These are phyloP conservation scores for Argentina silus DNA, from an alignment of 2,797 vertebrate species.

Conservation along the genomic window DNA sequence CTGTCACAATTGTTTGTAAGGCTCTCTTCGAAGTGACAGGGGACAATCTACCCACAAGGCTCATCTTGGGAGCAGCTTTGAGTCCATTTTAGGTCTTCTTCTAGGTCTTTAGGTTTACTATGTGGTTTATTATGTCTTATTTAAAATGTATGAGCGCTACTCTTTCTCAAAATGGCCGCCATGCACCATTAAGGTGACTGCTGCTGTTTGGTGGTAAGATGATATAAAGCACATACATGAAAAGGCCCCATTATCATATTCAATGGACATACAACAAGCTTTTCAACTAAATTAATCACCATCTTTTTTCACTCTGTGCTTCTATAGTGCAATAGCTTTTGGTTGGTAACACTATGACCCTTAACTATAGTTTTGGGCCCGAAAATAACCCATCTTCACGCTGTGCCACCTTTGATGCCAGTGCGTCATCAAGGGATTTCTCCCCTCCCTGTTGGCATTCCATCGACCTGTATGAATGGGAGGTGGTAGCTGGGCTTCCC, in stretches of 20 bases:
- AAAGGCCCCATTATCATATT: neutral
- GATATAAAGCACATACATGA: neutral
- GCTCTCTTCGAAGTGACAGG: conserved; percentile 28
- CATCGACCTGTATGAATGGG: neutral
- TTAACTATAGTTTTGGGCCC: too few species aligned
- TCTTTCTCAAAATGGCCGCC: neutral
- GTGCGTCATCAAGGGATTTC: conserved; percentile 3
- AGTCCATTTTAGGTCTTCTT: neutral
- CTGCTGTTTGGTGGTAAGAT: neutral
- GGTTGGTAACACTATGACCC: too few species aligned
- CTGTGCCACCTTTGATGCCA: neutral
- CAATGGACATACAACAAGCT: neutral
- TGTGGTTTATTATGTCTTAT: neutral
- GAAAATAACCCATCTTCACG: neutral
- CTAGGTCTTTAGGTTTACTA: too few species aligned
- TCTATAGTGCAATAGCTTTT: too few species aligned
- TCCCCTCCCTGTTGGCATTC: neutral
- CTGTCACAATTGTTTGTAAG: conserved; percentile 53
- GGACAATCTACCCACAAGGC: neutral
- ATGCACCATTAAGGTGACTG: neutral
- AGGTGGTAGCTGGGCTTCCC: neutral
- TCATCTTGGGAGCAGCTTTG: neutral
- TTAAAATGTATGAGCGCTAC: neutral
- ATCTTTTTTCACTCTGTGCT: neutral
- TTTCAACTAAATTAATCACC: neutral